Percentiles rank a stretch among this genome's conserved stretches.
phyloP scores from a whole-genome alignment of 2,113 vertebrate genomes.

The Laterallus jamaicensis region DNA sequence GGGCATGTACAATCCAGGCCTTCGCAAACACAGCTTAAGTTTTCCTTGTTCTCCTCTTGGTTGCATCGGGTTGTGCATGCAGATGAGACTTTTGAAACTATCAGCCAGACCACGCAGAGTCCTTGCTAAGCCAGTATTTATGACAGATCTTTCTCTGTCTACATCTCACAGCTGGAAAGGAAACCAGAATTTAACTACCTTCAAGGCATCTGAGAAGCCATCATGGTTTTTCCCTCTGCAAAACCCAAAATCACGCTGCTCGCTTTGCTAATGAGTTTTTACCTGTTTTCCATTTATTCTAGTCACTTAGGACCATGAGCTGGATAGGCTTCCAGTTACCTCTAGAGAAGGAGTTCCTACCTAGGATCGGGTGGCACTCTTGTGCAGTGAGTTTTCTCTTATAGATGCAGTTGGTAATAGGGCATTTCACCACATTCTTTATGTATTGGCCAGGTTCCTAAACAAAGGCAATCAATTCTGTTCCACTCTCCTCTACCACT shows the following conservation, averaged over 20 bases:
- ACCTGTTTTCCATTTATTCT: not conserved
- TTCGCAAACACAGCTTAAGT: not conserved
- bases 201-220: not conserved
- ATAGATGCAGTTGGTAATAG: not conserved
- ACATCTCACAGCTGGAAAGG: not conserved
- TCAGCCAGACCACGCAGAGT: not conserved
- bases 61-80: not conserved
- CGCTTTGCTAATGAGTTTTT: not conserved
- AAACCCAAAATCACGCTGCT: not conserved
- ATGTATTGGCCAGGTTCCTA: not conserved
- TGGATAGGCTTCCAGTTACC: not conserved
- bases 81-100: not conserved
- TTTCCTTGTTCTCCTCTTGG: not conserved
- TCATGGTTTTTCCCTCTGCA: not conserved
- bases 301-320: not conserved
- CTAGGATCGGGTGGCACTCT: rapidly evolving
- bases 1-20: not conserved
- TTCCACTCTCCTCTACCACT: not conserved
- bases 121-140: not conserved
- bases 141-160: not conserved
- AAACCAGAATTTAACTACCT: not conserved
- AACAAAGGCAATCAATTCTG: not conserved
- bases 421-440: not conserved
- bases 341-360: not conserved
- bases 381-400: not conserved